Conservation (phyloP, 2,888 invertebrate species). For the Drosophila austrosaltans region DNA sequence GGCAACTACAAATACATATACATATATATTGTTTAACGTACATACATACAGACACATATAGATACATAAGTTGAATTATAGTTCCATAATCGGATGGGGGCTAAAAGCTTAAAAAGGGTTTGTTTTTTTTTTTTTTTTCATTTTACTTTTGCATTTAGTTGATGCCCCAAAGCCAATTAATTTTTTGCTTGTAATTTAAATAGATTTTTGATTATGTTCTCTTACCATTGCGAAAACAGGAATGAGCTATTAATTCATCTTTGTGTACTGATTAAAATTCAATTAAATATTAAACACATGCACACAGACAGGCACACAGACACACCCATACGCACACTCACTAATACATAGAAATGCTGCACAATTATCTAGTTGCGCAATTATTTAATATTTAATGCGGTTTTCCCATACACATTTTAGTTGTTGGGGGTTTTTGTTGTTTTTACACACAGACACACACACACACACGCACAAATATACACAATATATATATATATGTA, state of each 20-base stretch:
- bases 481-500: too few relatives aligned
- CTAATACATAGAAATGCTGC: not conserved
- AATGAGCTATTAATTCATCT: not conserved
- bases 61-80: not conserved
- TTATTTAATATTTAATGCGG: slow-evolving; percentile 6
- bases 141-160: not conserved
- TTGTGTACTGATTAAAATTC: slow-evolving; percentile 21
- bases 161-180: not conserved
- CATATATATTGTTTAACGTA: slow-evolving; percentile 9
- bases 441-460: slow-evolving; percentile 11
- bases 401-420: slow-evolving; percentile 7
- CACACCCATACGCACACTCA: slow-evolving; percentile 13
- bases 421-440: not conserved
- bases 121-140: too few relatives aligned
- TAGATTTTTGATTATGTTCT: slow-evolving; percentile 4
- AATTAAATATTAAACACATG: slow-evolving; percentile 26
- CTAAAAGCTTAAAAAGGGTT: not conserved
- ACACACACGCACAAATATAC: not conserved
- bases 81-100: not conserved
- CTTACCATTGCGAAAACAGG: not conserved
- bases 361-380: slow-evolving; percentile 3
- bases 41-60: slow-evolving; percentile 25
- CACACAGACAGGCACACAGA: not conserved
- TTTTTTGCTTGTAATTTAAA: not conserved
- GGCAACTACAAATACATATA: slow-evolving; percentile 19